Percentiles rank a stretch among this genome's conserved stretches.
phyloP scores from a whole-genome alignment of 2,888 invertebrate genomes.

The Troides helena region DNA sequence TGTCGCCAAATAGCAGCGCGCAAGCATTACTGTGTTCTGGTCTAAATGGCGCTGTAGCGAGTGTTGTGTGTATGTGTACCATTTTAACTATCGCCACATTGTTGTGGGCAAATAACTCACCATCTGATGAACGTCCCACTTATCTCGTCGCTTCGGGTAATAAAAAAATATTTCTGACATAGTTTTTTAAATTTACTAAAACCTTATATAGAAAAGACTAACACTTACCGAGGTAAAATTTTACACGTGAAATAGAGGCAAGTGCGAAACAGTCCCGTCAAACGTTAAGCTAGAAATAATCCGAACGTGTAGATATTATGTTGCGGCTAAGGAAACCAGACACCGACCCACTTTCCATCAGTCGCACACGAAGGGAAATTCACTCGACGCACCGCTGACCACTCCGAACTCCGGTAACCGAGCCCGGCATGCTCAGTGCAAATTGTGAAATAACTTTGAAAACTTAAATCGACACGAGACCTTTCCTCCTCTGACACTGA shows the following conservation, averaged over 20 bases:
- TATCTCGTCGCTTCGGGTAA: too few relatives aligned
- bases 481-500: constrained; percentile 5
- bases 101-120: too few relatives aligned
- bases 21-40: too few relatives aligned
- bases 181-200: not conserved
- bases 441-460: constrained; percentile 10
- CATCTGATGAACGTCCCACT: too few relatives aligned
- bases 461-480: constrained; percentile 20
- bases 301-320: constrained; percentile 27
- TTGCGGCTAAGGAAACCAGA: constrained; percentile 49
- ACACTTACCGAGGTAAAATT: not conserved
- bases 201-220: not conserved
- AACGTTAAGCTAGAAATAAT: constrained; percentile 28
- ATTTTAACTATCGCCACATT: too few relatives aligned
- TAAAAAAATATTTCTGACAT: not conserved
- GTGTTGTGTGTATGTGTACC: too few relatives aligned
- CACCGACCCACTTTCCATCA: constrained; percentile 69
- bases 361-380: constrained; percentile 65
- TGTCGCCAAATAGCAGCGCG: too few relatives aligned
- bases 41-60: too few relatives aligned
- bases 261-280: not conserved
- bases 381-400: constrained; percentile 41
- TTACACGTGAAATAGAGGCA: not conserved
- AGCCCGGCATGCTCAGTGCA: constrained; percentile 5
- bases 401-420: constrained; percentile 32